Conservation (phyloP, 2,113 vertebrate genomes). For the Cnemophilus loriae region DNA sequence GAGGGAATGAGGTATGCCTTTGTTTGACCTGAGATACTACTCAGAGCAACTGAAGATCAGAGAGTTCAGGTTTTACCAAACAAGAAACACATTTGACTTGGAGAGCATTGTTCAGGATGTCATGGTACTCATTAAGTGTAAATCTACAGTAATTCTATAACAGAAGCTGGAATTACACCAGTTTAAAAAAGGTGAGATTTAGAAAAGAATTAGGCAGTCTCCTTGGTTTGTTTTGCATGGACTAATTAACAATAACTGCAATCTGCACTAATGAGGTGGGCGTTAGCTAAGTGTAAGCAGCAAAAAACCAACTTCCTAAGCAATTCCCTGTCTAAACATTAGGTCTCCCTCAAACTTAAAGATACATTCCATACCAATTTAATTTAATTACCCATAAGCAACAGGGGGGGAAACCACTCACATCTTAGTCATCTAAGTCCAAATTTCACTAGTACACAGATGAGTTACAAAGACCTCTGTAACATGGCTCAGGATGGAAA, state of each 20-base stretch:
- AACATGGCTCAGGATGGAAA: not conserved
- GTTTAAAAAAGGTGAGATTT: not conserved
- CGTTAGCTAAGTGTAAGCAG: not conserved
- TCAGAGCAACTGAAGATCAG: not conserved
- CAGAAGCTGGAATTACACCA: not conserved
- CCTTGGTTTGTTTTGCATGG: not conserved
- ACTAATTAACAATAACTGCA: slow-evolving; percentile 20
- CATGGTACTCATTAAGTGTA: not conserved
- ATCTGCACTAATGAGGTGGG: not conserved
- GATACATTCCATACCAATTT: slow-evolving; percentile 9
- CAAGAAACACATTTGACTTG: not conserved
- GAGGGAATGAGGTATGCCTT: not conserved
- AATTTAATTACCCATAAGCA: slow-evolving; percentile 38
- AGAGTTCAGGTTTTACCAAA: not conserved
- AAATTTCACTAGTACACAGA: not conserved
- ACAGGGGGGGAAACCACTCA: not conserved
- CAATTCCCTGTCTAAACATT: slow-evolving; percentile 7
- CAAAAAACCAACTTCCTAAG: not conserved
- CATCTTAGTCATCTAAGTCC: not conserved
- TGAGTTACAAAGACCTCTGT: not conserved
- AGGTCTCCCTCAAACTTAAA: slow-evolving; percentile 26
- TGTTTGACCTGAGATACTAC: not conserved
- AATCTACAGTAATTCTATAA: not conserved
- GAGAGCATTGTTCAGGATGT: not conserved
- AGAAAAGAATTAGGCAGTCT: not conserved